Conservation (phyloP, 1,140 invertebrate genomes). For the Scaptomyza hsui region DNA sequence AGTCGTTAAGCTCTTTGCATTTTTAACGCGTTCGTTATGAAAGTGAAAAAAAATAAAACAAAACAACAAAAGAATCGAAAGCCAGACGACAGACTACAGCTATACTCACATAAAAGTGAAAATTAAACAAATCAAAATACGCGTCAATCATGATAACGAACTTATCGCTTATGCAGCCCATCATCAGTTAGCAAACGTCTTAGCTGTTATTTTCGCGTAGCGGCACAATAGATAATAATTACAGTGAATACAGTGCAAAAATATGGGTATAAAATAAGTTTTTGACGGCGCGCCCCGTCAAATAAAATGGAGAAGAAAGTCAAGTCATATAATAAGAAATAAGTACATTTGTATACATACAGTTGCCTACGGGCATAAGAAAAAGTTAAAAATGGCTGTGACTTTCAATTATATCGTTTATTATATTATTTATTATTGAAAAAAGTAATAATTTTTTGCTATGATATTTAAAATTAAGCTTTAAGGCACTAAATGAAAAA, state of each 20-base stretch:
- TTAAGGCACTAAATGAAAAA: too few relatives aligned
- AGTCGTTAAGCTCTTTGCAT: constrained; percentile 61
- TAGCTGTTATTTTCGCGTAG: constrained; percentile 38
- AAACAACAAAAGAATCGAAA: constrained; percentile 1
- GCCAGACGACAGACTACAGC: constrained; percentile 8
- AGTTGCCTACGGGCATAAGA: too few relatives aligned
- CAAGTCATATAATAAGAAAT: too few relatives aligned
- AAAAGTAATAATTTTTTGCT: too few relatives aligned
- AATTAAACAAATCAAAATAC: constrained; percentile 36
- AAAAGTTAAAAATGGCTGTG: too few relatives aligned
- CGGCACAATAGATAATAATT: constrained; percentile 47
- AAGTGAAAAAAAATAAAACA: constrained; percentile 57
- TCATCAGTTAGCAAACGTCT: constrained; percentile 30
- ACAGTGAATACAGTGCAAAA: too few relatives aligned
- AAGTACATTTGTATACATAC: too few relatives aligned
- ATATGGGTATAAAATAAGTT: too few relatives aligned
- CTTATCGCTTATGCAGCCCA: constrained; percentile 39
- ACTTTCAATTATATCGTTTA: too few relatives aligned
- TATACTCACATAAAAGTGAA: constrained; percentile 41
- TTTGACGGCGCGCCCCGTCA: constrained; percentile 32
- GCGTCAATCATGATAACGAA: constrained; percentile 29
- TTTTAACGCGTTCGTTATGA: constrained; percentile 68
- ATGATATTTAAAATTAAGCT: too few relatives aligned
- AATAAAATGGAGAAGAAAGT: constrained; percentile 81
- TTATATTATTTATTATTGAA: too few relatives aligned